Percentiles rank a stretch among this genome's conserved stretches.
Evolutionary conservation across 2,888 invertebrate genomes (phyloP).

Genomic region (Drosophila merina): DNA sequence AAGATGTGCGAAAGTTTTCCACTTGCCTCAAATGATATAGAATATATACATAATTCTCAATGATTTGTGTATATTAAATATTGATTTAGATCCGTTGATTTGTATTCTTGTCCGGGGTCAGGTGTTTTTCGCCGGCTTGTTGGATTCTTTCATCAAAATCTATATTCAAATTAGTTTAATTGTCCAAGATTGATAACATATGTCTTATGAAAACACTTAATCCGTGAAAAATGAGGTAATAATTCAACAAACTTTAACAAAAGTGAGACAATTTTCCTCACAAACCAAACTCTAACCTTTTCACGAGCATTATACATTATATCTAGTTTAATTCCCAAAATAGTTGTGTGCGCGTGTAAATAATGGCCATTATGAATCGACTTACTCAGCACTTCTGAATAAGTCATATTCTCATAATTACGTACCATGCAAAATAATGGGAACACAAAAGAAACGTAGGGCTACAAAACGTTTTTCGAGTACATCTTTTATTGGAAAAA

Average conservation of each 20-base stretch:
- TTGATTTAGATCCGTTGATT: constrained; percentile 38
- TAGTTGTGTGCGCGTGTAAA: constrained; percentile 35
- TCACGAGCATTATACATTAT: constrained; percentile 5
- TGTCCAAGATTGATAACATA: background rate
- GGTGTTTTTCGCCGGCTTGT: constrained; percentile 6
- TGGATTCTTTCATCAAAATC: background rate
- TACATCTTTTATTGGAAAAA: too few species aligned
- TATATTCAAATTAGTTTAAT: constrained; percentile 5
- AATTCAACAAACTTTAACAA: background rate
- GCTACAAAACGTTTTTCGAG: background rate
- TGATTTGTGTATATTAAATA: constrained; percentile 47
- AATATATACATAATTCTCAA: constrained; percentile 45
- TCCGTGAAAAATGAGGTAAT: background rate
- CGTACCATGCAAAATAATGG: constrained; percentile 7
- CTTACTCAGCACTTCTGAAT: constrained; percentile 20
- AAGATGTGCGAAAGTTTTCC: constrained; percentile 57
- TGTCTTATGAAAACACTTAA: background rate
- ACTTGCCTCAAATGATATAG: constrained; percentile 51
- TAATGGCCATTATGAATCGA: constrained; percentile 13
- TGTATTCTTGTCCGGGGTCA: constrained; percentile 34
- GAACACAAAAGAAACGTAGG: constrained; percentile 5
- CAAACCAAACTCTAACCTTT: background rate
- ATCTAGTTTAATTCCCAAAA: constrained; percentile 19
- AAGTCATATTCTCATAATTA: constrained; percentile 31
- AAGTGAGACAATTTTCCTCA: background rate